phyloP scores from a whole-genome alignment of 2,888 invertebrate genomes.

The Ctena decussata region DNA sequence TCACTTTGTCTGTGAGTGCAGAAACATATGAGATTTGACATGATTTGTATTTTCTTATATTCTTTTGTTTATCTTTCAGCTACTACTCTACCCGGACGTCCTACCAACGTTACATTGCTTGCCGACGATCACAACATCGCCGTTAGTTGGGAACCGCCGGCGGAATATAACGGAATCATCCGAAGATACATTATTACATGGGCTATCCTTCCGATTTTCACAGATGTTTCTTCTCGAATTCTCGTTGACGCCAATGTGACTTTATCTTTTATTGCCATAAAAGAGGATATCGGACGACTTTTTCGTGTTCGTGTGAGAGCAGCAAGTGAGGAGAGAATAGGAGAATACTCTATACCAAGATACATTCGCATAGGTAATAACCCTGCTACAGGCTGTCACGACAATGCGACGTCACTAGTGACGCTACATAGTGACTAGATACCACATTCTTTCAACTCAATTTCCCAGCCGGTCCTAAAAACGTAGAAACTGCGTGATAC shows the following conservation, averaged over 20 bases:
- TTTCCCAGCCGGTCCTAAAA: neutral
- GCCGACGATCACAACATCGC: constrained; percentile 41
- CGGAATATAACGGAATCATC: constrained; percentile 41
- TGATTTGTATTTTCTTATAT: no score
- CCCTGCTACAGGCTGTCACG: no score
- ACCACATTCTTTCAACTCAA: no score
- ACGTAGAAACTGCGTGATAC: neutral
- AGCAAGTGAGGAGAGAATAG: constrained; percentile 35
- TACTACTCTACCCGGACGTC: constrained; percentile 28
- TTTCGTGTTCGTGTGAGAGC: constrained; percentile 45
- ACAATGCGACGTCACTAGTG: no score
- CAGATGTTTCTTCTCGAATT: constrained; percentile 2
- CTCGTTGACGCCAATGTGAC: constrained; percentile 27
- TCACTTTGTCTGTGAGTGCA: no score
- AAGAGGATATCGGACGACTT: constrained; percentile 20
- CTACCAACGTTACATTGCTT: constrained; percentile 25
- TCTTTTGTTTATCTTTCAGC: no score
- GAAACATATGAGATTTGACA: no score
- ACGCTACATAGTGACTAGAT: no score
- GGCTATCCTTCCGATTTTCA: constrained; percentile 42
- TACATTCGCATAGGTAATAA: constrained; percentile 45
- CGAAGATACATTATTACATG: constrained; percentile 42
- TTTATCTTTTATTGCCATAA: constrained; percentile 35
- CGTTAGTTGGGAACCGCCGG: constrained; percentile 50
- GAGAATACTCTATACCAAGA: constrained; percentile 32